phyloP scores from a whole-genome alignment of 1,140 invertebrate genomes.

The Heliconius hewitsoni region DNA sequence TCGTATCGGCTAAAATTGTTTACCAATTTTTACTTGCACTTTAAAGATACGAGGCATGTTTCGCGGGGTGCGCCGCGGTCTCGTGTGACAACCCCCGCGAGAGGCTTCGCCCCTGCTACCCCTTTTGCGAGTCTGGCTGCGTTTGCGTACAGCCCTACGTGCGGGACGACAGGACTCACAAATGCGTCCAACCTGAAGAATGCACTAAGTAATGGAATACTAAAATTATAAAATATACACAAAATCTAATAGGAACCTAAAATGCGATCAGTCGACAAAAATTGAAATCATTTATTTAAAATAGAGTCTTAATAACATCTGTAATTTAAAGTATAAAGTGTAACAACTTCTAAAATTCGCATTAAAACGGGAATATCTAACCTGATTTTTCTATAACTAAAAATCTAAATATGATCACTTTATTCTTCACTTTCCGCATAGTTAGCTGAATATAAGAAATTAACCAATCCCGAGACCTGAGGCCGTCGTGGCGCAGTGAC shows the following conservation, averaged over 20 bases:
- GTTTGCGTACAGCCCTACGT: conserved; percentile 69
- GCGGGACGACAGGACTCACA: conserved; percentile 71
- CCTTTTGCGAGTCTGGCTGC: conserved; percentile 73
- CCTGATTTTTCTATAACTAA: too few relatives aligned
- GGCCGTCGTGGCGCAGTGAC: too few relatives aligned
- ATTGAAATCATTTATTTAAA: too few relatives aligned
- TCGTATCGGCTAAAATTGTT: neutral
- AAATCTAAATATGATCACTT: too few relatives aligned
- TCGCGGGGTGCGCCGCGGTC: conserved; percentile 70
- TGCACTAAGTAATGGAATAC: conserved; percentile 60
- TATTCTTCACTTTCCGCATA: too few relatives aligned
- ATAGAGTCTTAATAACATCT: too few relatives aligned
- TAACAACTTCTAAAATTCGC: too few relatives aligned
- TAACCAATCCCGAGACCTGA: too few relatives aligned
- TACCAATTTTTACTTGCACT: neutral
- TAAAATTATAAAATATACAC: neutral
- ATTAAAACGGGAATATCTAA: too few relatives aligned
- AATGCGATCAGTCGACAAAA: neutral
- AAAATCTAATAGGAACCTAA: neutral
- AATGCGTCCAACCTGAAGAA: conserved; percentile 68
- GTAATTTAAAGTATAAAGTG: too few relatives aligned
- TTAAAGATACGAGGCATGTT: conserved; percentile 67
- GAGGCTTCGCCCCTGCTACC: conserved; percentile 69
- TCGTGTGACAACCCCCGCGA: conserved; percentile 73
- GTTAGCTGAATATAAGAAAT: too few relatives aligned